A percentile compares a stretch with the other conserved stretches of the same genome.
phyloP scores from a whole-genome alignment of 23 tunicate genomes.

The Trididemnum clinides region DNA sequence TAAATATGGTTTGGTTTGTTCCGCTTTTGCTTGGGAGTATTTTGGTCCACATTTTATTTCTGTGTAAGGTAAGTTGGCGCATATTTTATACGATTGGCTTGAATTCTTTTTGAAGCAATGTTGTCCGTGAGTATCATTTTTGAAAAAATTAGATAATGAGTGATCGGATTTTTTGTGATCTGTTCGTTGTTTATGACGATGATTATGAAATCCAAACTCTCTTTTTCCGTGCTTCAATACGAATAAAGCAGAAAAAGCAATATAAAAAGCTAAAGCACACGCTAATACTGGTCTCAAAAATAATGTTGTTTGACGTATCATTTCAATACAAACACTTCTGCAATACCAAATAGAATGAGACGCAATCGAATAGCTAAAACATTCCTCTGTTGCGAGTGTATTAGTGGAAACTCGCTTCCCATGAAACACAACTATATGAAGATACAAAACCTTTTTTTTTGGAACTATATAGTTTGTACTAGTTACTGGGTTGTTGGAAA shows the following conservation, averaged over 20 bases:
- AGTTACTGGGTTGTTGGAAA: too few relatives aligned
- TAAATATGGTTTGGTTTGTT: not conserved
- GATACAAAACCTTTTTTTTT: too few relatives aligned
- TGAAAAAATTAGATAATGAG: not conserved
- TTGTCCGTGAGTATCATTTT: not conserved
- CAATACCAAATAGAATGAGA: too few relatives aligned
- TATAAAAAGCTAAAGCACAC: not conserved
- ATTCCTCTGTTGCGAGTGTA: too few relatives aligned
- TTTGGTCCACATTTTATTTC: slow-evolving; percentile 28
- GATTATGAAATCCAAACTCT: not conserved
- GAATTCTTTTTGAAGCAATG: not conserved
- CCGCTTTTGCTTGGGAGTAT: not conserved
- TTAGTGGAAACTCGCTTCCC: too few relatives aligned
- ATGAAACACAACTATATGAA: too few relatives aligned
- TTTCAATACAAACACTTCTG: too few relatives aligned
- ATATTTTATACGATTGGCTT: slow-evolving; percentile 25
- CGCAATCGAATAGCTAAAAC: too few relatives aligned
- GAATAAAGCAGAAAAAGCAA: not conserved
- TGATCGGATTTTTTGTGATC: not conserved
- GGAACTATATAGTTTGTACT: too few relatives aligned
- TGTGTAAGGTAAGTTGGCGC: not conserved
- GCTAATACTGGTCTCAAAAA: not conserved
- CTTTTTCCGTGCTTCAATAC: not conserved
- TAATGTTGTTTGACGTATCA: not conserved
- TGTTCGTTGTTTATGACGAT: too few relatives aligned